phyloP scores from a whole-genome alignment of 1,140 invertebrate genomes.

The Pteromalus puparum region DNA sequence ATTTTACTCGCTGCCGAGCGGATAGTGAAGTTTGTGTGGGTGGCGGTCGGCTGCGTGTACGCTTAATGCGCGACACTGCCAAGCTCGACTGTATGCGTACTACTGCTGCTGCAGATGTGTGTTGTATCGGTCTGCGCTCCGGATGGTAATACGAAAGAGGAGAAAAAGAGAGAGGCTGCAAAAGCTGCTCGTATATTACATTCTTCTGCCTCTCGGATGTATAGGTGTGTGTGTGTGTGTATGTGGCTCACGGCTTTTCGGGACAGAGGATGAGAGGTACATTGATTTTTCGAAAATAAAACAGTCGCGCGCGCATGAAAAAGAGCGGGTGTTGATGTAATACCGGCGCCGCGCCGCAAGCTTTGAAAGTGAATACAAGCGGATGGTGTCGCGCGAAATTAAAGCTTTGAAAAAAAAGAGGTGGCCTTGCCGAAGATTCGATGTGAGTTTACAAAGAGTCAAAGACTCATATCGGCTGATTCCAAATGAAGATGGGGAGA shows the following conservation, averaged over 20 bases:
- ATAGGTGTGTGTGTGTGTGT: neutral
- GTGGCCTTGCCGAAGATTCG: neutral
- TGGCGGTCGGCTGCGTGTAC: neutral
- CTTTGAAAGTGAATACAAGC: neutral
- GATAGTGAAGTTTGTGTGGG: neutral
- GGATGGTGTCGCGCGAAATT: neutral
- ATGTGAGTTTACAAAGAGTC: conserved; percentile 1
- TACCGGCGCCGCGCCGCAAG: neutral
- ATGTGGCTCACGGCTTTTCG: neutral
- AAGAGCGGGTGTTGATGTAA: neutral
- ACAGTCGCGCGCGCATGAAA: neutral
- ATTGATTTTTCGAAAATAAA: conserved; percentile 8
- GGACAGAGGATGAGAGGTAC: neutral
- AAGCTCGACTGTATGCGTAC: too few species aligned
- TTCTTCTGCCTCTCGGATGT: neutral
- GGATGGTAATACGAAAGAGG: conserved; percentile 7
- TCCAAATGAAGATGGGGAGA: neutral
- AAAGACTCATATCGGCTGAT: conserved; percentile 3
- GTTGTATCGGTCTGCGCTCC: neutral
- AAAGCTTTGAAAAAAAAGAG: conserved; percentile 14
- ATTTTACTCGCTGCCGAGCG: neutral
- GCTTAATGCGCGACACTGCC: neutral
- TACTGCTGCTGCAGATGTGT: neutral
- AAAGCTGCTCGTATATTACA: conserved; percentile 9
- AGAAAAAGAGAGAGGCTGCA: neutral